phyloP scores from a whole-genome alignment of 2,113 vertebrate species.

The Vulpes vulpes region DNA sequence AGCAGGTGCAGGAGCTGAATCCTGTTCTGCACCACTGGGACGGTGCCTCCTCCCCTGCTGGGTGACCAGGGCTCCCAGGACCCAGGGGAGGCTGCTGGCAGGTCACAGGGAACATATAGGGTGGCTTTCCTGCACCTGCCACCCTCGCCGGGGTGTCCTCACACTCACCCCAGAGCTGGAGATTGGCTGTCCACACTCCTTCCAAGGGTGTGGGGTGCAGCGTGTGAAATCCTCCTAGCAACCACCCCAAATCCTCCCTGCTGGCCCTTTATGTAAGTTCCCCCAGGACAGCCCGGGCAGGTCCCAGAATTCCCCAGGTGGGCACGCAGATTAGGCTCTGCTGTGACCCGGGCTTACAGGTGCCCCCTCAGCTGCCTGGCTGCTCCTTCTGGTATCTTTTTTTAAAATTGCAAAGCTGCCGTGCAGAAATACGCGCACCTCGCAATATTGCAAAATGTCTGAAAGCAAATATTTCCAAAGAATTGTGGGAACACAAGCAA shows the following conservation, averaged over 20 bases:
- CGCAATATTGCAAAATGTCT: slow-evolving; percentile 77
- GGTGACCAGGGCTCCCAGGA: neutral
- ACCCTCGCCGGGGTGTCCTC: neutral
- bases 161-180: neutral
- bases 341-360: neutral
- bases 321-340: neutral
- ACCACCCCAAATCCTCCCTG: neutral
- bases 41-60: neutral
- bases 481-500: slow-evolving; percentile 74
- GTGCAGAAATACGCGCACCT: slow-evolving; percentile 60
- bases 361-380: slow-evolving; percentile 25
- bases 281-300: neutral
- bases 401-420: slow-evolving; percentile 71
- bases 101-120: neutral
- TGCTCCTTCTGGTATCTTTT: slow-evolving; percentile 57
- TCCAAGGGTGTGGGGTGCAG: neutral
- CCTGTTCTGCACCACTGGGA: fast-evolving
- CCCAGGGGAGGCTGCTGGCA: fast-evolving
- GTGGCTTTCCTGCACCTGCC: neutral
- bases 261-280: neutral
- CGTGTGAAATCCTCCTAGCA: neutral
- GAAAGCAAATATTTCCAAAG: slow-evolving; percentile 81
- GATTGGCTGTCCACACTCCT: neutral
- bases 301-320: neutral
- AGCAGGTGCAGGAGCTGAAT: neutral